These are phyloP conservation scores for Slavum lentiscoides DNA, from an alignment of 2,888 invertebrate genomes.

Conservation along the genomic window DNA sequence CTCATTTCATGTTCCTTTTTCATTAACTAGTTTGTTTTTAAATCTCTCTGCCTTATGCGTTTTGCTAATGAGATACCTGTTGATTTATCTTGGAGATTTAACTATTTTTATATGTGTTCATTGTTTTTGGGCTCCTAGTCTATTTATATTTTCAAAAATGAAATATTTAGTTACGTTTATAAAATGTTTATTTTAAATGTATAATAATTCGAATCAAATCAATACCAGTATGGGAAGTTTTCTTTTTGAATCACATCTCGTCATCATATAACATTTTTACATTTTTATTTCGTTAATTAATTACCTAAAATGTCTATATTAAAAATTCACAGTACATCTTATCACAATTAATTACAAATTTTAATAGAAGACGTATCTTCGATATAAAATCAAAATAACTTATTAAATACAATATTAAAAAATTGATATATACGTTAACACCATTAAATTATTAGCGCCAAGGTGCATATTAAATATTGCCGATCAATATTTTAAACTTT, in stretches of 20 bases:
- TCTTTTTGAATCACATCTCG: conserved; percentile 4
- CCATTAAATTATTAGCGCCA: conserved; percentile 12
- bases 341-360: conserved; percentile 52
- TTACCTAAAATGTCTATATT: conserved; percentile 28
- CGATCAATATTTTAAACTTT: conserved; percentile 6
- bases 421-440: background rate
- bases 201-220: conserved; percentile 6
- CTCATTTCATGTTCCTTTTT: too few species aligned
- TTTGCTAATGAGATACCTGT: too few species aligned
- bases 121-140: too few species aligned
- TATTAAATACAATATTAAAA: conserved; percentile 25
- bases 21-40: too few species aligned
- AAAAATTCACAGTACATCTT: conserved; percentile 37
- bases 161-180: background rate
- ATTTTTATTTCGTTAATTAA: conserved; percentile 13
- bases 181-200: conserved; percentile 8
- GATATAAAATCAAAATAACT: conserved; percentile 42
- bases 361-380: background rate
- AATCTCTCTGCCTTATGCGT: background rate
- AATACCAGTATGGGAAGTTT: conserved; percentile 4
- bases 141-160: too few species aligned
- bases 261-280: conserved; percentile 13
- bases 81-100: too few species aligned
- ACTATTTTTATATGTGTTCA: too few species aligned
- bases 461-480: background rate